Evolutionary conservation across 2,113 vertebrate species (phyloP).

Genomic region (Varanus salvator): DNA sequence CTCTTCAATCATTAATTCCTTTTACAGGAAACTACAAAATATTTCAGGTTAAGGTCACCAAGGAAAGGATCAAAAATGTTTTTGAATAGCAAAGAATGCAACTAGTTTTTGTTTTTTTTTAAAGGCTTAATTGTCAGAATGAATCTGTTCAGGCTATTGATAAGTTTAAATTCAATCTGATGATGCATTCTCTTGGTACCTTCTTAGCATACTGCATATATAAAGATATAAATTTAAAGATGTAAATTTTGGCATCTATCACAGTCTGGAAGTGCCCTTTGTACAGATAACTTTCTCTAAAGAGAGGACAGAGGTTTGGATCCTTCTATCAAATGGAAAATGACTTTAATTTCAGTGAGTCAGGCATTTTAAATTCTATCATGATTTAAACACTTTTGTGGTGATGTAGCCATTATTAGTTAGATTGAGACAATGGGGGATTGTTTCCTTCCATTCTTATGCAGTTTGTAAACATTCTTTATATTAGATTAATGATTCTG

Average conservation of each 20-base stretch:
- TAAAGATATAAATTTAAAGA: too few species aligned
- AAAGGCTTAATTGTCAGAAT: conserved; percentile 5
- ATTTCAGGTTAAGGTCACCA: conserved; percentile 63
- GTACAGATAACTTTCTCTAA: too few species aligned
- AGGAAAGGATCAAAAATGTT: conserved; percentile 60
- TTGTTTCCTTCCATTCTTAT: not conserved
- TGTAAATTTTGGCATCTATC: too few species aligned
- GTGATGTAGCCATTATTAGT: too few species aligned
- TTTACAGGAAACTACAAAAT: conserved; percentile 70
- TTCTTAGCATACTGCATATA: too few species aligned
- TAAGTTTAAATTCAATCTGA: too few species aligned
- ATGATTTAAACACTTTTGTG: not conserved
- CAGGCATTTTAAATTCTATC: not conserved
- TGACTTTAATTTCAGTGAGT: not conserved
- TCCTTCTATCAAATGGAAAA: not conserved
- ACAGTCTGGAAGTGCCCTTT: too few species aligned
- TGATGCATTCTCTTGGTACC: too few species aligned
- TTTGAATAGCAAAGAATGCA: conserved; percentile 56
- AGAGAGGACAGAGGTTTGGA: too few species aligned
- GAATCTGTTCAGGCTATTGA: too few species aligned
- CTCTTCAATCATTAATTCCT: conserved; percentile 60
- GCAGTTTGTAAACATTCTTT: not conserved
- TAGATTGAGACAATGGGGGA: too few species aligned
- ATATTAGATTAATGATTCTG: not conserved
- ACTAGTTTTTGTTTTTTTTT: conserved; percentile 15